A percentile compares a stretch with the other conserved stretches of the same genome.
These are phyloP conservation scores for Anguilla megastoma DNA, from an alignment of 2,797 vertebrate species.

Conservation along the genomic window DNA sequence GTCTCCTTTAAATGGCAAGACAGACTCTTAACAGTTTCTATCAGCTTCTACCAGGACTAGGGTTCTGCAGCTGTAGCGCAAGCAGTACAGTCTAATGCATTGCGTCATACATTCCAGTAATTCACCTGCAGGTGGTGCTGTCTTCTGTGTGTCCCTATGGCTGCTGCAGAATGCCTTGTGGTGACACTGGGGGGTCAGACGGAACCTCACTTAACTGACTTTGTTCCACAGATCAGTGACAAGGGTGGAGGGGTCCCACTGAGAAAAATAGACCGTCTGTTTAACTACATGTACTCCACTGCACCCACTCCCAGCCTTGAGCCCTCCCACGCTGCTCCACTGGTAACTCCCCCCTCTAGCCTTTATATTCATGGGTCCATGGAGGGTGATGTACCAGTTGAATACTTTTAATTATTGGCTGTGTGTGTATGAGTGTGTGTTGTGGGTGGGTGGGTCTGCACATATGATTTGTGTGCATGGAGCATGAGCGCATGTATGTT, in stretches of 20 bases:
- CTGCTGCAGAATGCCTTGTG: background rate
- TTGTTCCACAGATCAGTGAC: slow-evolving; percentile 85
- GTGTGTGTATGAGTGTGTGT: background rate
- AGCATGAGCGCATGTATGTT: background rate
- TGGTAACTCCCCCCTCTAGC: slow-evolving; percentile 73
- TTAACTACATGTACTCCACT: slow-evolving; percentile 99
- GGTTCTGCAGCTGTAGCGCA: background rate
- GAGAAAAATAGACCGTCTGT: slow-evolving; percentile 96
- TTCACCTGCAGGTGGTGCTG: background rate
- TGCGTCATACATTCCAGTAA: background rate
- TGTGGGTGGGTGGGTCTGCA: background rate
- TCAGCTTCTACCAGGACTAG: background rate
- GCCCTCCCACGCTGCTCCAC: slow-evolving; percentile 84
- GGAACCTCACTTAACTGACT: background rate
- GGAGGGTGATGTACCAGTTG: background rate
- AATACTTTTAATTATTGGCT: background rate
- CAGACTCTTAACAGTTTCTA: background rate
- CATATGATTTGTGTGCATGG: background rate
- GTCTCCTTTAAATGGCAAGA: background rate
- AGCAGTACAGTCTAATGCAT: background rate
- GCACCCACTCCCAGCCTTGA: slow-evolving; percentile 93
- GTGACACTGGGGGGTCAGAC: background rate
- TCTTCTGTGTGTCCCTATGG: background rate
- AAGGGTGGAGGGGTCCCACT: slow-evolving; percentile 93
- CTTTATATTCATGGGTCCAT: background rate